A percentile compares a stretch with the other conserved stretches of the same genome.
Conservation (phyloP, 1,140 invertebrate species). For the Drosophila mauritiana region DNA sequence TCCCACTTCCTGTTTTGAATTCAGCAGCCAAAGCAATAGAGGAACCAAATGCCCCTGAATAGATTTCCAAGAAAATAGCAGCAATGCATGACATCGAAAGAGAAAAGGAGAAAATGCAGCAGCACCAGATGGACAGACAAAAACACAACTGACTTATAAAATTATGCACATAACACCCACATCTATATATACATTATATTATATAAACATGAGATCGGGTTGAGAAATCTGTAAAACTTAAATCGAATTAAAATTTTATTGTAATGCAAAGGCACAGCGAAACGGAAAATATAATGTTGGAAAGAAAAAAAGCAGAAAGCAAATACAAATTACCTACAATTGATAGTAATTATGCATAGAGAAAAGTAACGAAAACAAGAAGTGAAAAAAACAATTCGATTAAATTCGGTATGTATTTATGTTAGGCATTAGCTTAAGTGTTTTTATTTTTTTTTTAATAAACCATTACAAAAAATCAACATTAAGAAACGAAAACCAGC, state of each 20-base stretch:
- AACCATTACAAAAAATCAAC: slow-evolving; percentile 46
- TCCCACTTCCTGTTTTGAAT: slow-evolving; percentile 2
- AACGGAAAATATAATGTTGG: slow-evolving; percentile 14
- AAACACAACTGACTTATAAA: slow-evolving; percentile 10
- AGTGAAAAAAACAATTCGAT: slow-evolving; percentile 45
- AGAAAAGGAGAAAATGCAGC: not conserved
- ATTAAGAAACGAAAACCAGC: slow-evolving; percentile 24
- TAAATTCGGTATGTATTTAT: slow-evolving; percentile 73
- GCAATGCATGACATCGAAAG: slow-evolving; percentile 1
- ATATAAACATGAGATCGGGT: slow-evolving; percentile 22
- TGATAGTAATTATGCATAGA: slow-evolving; percentile 63
- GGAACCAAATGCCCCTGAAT: slow-evolving; percentile 2
- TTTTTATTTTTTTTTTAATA: slow-evolving; percentile 78
- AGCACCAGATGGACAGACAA: slow-evolving; percentile 23
- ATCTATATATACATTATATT: slow-evolving; percentile 31
- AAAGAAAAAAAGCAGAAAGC: slow-evolving; percentile 17
- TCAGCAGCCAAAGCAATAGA: slow-evolving; percentile 13
- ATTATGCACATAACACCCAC: slow-evolving; percentile 23
- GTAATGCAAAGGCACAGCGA: slow-evolving; percentile 50
- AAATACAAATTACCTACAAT: slow-evolving; percentile 46
- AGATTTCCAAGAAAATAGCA: not conserved
- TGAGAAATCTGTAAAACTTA: slow-evolving; percentile 62
- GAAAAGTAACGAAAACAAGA: slow-evolving; percentile 17
- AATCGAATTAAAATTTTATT: slow-evolving; percentile 69
- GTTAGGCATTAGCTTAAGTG: slow-evolving; percentile 76